Conservation (phyloP, 2,113 vertebrate species). For the Haemorhous mexicanus region DNA sequence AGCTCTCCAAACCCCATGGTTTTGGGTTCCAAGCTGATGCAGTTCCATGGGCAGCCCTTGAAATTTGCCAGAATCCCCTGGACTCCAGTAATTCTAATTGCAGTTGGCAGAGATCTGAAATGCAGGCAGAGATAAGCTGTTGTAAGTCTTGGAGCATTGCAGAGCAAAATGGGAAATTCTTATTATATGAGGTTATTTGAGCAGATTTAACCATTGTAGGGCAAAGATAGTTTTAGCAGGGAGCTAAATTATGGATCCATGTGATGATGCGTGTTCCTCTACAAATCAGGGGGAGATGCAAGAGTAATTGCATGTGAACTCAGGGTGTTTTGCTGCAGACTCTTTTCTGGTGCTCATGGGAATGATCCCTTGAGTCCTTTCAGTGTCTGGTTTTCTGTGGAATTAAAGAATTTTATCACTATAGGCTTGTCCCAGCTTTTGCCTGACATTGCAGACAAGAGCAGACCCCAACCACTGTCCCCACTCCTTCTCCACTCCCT, state of each 20-base stretch:
- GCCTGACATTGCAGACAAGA: not conserved
- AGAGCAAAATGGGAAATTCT: conserved; percentile 28
- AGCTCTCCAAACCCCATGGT: not conserved
- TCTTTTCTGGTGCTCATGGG: not conserved
- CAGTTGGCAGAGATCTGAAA: conserved; percentile 26
- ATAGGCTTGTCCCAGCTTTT: not conserved
- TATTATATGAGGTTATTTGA: conserved; percentile 31
- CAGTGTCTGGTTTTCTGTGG: not conserved
- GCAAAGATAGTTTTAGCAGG: not conserved
- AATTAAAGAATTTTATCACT: not conserved
- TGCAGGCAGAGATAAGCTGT: conserved; percentile 34
- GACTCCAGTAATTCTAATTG: conserved; percentile 41
- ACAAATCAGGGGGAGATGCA: not conserved
- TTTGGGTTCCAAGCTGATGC: not conserved
- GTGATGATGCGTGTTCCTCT: not conserved
- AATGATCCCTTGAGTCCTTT: not conserved
- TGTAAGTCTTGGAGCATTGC: not conserved
- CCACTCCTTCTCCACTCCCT: not conserved
- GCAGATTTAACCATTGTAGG: conserved; percentile 48
- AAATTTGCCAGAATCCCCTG: conserved; percentile 57
- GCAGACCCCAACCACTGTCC: not conserved
- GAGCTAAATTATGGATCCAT: not conserved
- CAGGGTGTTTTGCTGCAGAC: not conserved
- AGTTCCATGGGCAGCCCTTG: conserved; percentile 24
- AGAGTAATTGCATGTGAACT: fast-evolving